Conservation (phyloP, 2,113 vertebrate species). For the Hylia prasina region DNA sequence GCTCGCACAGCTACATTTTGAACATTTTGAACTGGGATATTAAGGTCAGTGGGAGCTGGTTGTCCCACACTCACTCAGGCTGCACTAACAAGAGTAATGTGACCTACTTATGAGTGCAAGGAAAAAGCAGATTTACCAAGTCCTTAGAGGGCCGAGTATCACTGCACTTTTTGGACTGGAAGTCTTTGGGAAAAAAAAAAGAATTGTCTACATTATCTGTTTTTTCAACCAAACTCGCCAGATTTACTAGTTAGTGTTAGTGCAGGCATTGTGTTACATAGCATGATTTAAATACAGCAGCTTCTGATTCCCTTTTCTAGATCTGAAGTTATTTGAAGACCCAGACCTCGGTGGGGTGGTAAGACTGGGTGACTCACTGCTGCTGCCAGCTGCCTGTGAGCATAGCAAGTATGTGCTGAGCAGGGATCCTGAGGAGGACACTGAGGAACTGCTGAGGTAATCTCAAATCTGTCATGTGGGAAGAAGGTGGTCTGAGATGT, state of each 20-base stretch:
- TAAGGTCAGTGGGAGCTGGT: not conserved
- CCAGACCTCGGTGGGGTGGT: constrained; percentile 77
- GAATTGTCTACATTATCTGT: not conserved
- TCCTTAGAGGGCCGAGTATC: not conserved
- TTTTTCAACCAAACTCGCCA: not conserved
- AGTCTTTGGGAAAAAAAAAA: not conserved
- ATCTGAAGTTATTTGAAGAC: constrained; percentile 78
- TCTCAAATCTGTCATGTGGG: not conserved
- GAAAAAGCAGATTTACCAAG: not conserved
- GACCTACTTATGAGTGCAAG: not conserved
- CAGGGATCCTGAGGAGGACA: not conserved
- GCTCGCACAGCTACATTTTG: not conserved
- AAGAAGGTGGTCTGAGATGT: not conserved
- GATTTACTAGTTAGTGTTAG: not conserved
- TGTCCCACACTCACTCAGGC: not conserved
- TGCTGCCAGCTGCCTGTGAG: constrained; percentile 64
- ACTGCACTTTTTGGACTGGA: not conserved
- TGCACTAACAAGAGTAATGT: not conserved
- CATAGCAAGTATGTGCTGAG: not conserved
- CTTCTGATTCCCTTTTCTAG: constrained; percentile 40
- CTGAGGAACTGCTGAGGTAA: constrained; percentile 75
- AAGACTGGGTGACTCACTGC: constrained; percentile 71
- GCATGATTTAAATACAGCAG: not conserved
- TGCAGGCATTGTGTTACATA: not conserved
- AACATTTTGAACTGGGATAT: not conserved